These are phyloP conservation scores for Caranx melampygus DNA, from an alignment of 2,113 vertebrate genomes.

Conservation along the genomic window DNA sequence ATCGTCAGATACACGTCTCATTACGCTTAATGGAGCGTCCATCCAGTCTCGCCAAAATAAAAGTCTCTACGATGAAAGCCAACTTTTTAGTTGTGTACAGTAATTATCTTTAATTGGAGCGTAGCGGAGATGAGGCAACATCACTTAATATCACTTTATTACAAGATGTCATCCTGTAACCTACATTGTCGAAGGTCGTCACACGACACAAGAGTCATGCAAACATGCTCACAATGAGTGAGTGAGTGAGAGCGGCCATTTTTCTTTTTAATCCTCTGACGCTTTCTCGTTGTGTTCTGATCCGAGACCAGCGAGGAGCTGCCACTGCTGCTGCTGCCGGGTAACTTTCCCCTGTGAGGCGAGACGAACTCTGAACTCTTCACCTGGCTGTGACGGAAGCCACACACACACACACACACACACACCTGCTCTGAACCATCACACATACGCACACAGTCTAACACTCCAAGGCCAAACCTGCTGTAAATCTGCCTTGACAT, in stretches of 20 bases:
- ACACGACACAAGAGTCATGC: not conserved
- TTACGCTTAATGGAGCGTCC: too few species aligned
- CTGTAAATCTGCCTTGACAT: conserved; percentile 67
- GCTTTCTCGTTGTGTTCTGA: conserved; percentile 27
- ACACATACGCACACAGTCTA: conserved; percentile 19
- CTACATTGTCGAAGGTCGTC: too few species aligned
- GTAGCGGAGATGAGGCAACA: too few species aligned
- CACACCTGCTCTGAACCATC: conserved; percentile 60
- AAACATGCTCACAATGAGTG: not conserved
- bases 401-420: conserved; percentile 40
- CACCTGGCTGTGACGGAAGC: conserved; percentile 53
- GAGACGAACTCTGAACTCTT: conserved; percentile 72
- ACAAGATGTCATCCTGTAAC: too few species aligned
- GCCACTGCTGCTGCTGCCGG: not conserved
- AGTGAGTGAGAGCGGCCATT: conserved; percentile 12
- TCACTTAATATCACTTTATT: too few species aligned
- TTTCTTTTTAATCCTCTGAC: conserved; percentile 10
- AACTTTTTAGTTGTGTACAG: too few species aligned
- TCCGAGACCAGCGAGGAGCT: conserved; percentile 27
- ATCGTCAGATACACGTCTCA: too few species aligned
- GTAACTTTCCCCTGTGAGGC: conserved; percentile 77
- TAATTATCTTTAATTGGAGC: too few species aligned
- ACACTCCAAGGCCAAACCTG: conserved; percentile 68
- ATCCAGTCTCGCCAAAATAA: too few species aligned
- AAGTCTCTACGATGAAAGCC: too few species aligned